Evolutionary conservation across 2,888 invertebrate species (phyloP).

Genomic region (Plebejus anna): DNA sequence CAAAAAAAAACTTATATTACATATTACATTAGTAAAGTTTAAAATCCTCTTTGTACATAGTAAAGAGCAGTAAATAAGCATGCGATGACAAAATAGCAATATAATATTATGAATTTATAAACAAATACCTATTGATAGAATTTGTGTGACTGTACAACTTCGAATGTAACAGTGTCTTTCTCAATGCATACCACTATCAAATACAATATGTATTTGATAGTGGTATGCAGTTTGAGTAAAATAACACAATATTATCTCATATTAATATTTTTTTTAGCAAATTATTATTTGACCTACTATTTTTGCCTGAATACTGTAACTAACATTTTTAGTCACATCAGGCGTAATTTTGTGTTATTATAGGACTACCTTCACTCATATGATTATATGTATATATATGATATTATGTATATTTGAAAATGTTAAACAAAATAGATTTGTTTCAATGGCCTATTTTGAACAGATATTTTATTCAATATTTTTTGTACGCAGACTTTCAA

Average conservation of each 20-base stretch:
- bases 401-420: background rate
- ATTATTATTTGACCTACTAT: background rate
- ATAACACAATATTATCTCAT: conserved; percentile 4
- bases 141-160: background rate
- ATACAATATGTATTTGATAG: no score
- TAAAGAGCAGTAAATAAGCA: background rate
- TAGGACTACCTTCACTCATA: conserved; percentile 21
- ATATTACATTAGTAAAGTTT: no score
- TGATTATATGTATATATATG: no score
- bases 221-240: background rate
- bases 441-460: background rate
- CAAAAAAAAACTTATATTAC: background rate
- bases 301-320: background rate
- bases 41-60: background rate
- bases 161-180: conserved; percentile 4
- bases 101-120: background rate
- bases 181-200: conserved; percentile 15
- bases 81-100: background rate
- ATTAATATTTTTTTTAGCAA: background rate
- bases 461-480: background rate
- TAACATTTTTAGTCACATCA: background rate
- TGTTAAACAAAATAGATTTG: background rate
- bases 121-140: background rate
- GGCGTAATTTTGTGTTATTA: background rate
- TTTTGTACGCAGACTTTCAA: background rate